Evolutionary conservation across 2,888 invertebrate genomes (phyloP).

Genomic region (Chydorus sphaericus): DNA sequence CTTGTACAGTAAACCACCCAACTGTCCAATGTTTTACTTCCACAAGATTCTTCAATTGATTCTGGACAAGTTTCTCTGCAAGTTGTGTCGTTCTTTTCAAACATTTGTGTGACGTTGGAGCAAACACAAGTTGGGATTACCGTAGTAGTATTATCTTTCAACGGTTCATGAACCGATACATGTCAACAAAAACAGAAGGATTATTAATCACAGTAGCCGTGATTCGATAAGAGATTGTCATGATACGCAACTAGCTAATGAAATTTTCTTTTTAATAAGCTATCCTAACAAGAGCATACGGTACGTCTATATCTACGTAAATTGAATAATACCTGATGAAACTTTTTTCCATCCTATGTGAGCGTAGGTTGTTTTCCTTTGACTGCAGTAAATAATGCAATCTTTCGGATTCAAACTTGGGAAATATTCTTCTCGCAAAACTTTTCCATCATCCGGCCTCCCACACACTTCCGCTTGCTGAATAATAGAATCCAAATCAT

Average conservation of each 20-base stretch:
- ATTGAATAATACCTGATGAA: too few species aligned
- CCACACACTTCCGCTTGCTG: not conserved
- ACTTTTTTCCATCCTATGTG: not conserved
- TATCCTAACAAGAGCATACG: not conserved
- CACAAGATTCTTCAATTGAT: too few species aligned
- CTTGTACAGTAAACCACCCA: too few species aligned
- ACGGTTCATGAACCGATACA: not conserved
- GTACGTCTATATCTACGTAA: not conserved
- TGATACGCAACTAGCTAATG: not conserved
- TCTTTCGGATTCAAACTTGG: slow-evolving; percentile 8
- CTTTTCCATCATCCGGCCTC: not conserved
- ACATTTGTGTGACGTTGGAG: not conserved
- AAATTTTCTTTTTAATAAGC: not conserved
- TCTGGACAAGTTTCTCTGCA: too few species aligned
- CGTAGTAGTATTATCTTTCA: not conserved
- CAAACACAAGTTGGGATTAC: not conserved
- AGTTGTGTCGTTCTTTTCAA: too few species aligned
- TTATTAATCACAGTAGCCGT: not conserved
- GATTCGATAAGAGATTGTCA: not conserved
- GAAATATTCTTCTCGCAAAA: not conserved
- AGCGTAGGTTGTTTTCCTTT: not conserved
- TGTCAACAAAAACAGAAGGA: not conserved
- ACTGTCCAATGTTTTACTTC: too few species aligned
- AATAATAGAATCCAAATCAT: too few species aligned
- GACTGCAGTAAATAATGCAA: slow-evolving; percentile 1